Base-by-base conservation (phyloP, 1,140 invertebrate species). In the Apocrypta bakeri region DNA sequence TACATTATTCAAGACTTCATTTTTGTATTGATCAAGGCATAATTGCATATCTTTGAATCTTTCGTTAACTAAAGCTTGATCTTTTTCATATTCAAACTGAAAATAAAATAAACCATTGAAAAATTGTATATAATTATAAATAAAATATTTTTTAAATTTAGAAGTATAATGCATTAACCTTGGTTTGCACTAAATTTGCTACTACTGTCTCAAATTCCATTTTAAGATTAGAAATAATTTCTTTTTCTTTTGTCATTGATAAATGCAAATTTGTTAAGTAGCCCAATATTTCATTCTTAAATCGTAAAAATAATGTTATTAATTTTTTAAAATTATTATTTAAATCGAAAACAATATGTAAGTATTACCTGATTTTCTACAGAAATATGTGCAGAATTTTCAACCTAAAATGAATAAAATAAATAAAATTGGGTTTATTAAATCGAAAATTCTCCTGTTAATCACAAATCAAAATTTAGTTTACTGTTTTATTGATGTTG, bases 231-330 rank as follows among this genome's bases (percentile, higher is more conserved):
- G 27, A 71, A 64, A 90, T 82, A 69, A 80, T 74, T 56, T 88
- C 77, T 48, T 84, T 84, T 64, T 88, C 88, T 66, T 87, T 86
- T 73, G 88, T 83, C 83, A 89, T 85, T 25, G 85, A 83, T 12
- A 69, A 56, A 76, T 87, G 86, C 71, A 85, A 84, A 73, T 84
- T 87, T 64, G 72, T 82, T 37, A 89, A 84, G 33, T 82, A 85
- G n/a, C 31, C 56, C 74, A 88, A 42, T 81, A 87, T 56, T 83
- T 87, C 77, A 84, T 87, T 83, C 87, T 89, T 25, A 73, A 80
- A 31, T 66, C 11, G 25, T 7, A 33, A 33, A 72, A 80, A 72
- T 63, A 37, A 71, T 37, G 33, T 14, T 24, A 1, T 21, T 37
- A n/a, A n/a, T 9, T 71, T n/a, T 33, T 33, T 37, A 17, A n/a